Evolutionary conservation across 2,888 invertebrate species (phyloP), one percentile per base, ranked within the genome.

Genomic region (Leucoma salicis): DNA sequence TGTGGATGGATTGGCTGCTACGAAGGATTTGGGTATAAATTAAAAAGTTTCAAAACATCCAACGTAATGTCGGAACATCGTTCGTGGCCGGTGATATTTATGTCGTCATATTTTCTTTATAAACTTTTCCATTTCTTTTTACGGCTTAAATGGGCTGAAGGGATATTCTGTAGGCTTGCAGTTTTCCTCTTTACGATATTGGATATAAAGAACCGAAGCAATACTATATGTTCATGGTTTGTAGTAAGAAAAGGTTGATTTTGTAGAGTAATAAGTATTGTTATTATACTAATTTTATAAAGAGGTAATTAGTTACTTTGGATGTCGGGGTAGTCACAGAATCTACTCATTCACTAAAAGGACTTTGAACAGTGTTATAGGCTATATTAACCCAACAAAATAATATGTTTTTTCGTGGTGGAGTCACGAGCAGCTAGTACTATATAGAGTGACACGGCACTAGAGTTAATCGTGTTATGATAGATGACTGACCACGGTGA

Each of bases 41-140:
- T 66, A 61, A 57, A 61, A 59, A 65, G 63, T 70, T 74, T 72
- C 70, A 66, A 63, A 67, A 68, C 67, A 78, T 67, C 46, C 50
- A 56, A 57, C 49, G 40, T 49, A 56, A 58, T 42, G 70, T 77
- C 63, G 78, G 73, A 85, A 81, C 78, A 81, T 75, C 78, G 79
- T 74, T 70, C 69, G 73, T 66, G 66, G 70, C 67, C 72, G 70
- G 72, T 73, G 70, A 73, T 72, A 79, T 83, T 83, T 82, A 80
- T 82, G 79, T 77, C 74, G 73, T 73, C 75, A 79, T 82, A 79
- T 79, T 80, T 80, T 80, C 72, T 70, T 66, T 66, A 62, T 7
- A 61, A 69, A 75, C 72, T 76, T 78, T 78, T 75, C 67, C 75
- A 66, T 66, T 73, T 66, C 70, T 68, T 80, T 79, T 76, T 79